Base-by-base conservation (phyloP, 2,113 vertebrate species). In the Centropristis striata region DNA sequence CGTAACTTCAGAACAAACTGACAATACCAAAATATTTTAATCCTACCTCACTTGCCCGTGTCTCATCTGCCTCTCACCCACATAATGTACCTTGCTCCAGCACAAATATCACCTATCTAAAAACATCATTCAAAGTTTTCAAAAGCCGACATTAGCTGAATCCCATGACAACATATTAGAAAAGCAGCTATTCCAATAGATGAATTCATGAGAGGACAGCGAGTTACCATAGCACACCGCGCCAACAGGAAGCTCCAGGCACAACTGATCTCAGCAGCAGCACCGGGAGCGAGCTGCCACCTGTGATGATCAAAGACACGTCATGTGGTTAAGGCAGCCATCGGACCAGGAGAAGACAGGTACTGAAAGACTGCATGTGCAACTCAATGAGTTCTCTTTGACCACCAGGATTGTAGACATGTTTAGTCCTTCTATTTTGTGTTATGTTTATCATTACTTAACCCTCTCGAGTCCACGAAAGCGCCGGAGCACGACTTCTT, bases 201-300 rank as follows among this genome's bases (percentile, higher is more conserved):
- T 61, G 14, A 44, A 58, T 59, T 75, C 36, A 78, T 11, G 46
- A 47, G 58, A 57, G 47, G 23, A n/a, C 44, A 9, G 46, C 8
- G 2, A n/a, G 53, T 11, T 55, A 54, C 28, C 10, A 11, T 16
- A 46, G 42, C 8, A 44, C 37, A 15, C 36, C 4, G 13, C 60
- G 83, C 76, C 37, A 61, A 21, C 59, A 54, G 80, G 73, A 75
- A 37, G 74, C 78, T 74, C 42, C 59, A 54, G 69, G 73, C 70
- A 71, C 25, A 67, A 46, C 61, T 39, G 44, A 78, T 80, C 21
- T 51, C 68, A 57, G 72, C 41, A 51, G 21, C 51, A 21, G 25
- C 53, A 25, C 41, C 32, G 42, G 44, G 67, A 77, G 28, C 63
- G 9, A 37, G 49, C 63, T 74, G 51, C 70, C 72, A 68, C 51